Percentiles rank a stretch among this genome's conserved stretches.
Evolutionary conservation across 2,888 invertebrate species (phyloP).

Genomic region (Luperina testacea): DNA sequence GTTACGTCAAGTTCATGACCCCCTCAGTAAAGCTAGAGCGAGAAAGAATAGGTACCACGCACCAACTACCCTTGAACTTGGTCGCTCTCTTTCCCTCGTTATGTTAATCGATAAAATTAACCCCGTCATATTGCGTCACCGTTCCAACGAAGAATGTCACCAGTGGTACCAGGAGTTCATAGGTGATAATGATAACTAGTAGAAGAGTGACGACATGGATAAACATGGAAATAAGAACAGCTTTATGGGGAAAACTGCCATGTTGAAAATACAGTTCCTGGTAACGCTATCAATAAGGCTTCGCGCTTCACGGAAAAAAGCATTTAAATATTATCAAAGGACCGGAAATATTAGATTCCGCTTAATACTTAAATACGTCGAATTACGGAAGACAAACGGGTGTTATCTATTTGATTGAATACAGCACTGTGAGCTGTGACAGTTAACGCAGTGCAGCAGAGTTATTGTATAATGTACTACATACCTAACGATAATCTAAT

Average conservation of each 20-base stretch:
- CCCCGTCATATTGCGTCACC: slow-evolving; percentile 66
- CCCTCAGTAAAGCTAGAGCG: slow-evolving; percentile 19
- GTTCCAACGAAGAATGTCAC: slow-evolving; percentile 79
- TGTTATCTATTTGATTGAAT: slow-evolving; percentile 6
- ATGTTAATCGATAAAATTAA: slow-evolving; percentile 52
- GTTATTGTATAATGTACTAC: neutral
- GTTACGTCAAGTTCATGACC: slow-evolving; percentile 48
- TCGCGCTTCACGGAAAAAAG: neutral
- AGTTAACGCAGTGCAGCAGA: neutral
- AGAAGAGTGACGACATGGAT: slow-evolving; percentile 52
- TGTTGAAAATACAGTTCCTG: neutral
- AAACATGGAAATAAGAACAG: neutral
- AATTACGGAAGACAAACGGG: slow-evolving; percentile 10
- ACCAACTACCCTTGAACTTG: slow-evolving; percentile 36
- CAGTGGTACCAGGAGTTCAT: slow-evolving; percentile 78
- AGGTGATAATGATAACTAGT: slow-evolving; percentile 48
- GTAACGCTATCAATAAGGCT: neutral
- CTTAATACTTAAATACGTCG: neutral
- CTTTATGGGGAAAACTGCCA: neutral
- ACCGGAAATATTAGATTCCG: neutral
- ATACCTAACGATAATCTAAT: neutral
- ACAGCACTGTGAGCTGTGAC: neutral
- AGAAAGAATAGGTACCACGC: slow-evolving; percentile 2
- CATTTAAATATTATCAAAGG: slow-evolving; percentile 5
- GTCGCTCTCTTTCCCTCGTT: slow-evolving; percentile 14